Evolutionary conservation across 2,888 invertebrate species (phyloP), one percentile per base, ranked within the genome.

Genomic region (Phyllotreta striolata): DNA sequence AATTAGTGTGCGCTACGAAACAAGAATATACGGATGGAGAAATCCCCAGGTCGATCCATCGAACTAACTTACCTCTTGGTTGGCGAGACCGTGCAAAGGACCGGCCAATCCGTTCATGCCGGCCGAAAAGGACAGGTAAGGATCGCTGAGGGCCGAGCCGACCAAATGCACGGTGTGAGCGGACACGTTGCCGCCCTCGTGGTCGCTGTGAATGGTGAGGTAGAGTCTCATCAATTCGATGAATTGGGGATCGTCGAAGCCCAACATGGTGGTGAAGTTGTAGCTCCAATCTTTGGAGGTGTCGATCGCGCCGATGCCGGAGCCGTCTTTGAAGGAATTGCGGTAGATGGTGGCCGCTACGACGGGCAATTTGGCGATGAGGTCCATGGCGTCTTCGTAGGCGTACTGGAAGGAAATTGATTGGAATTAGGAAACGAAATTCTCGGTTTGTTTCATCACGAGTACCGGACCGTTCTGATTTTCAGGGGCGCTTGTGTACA

Each of bases 111-210:
- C 97, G 81, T 94, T 94, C 86, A 98, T 90, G 56, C 95, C 95
- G 52, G 95, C 96, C 47, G 95, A 89, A 81, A 95, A 95, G 7
- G 95, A 92, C 5, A 98, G 86, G 83, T 95, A 96, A 9, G 96
- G 95, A 81, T 97, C 96, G 73, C 95, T 95, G 55, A 97, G 85
- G 1, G 97, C 96, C 0, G 96, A 96, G 40, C 93, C 96, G 3
- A 97, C 96, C 80, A 98, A 84, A 82, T 97, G 97, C 9, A 92
- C 91, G 0, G 96, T 92, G 83, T 97, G 97, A 1, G 97, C 97
- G 6, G 95, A 95, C 5, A 98, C 97, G 81, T 97, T 97, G 73
- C 97, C 96, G 72, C 96, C 96, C 83, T 97, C 96, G 83, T 97
- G 96, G 81, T 97, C 96, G 84, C 93, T 93, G 86, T 96, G 96